Evolutionary conservation across 2,113 vertebrate genomes (phyloP).

Genomic region (Noctilio leporinus): DNA sequence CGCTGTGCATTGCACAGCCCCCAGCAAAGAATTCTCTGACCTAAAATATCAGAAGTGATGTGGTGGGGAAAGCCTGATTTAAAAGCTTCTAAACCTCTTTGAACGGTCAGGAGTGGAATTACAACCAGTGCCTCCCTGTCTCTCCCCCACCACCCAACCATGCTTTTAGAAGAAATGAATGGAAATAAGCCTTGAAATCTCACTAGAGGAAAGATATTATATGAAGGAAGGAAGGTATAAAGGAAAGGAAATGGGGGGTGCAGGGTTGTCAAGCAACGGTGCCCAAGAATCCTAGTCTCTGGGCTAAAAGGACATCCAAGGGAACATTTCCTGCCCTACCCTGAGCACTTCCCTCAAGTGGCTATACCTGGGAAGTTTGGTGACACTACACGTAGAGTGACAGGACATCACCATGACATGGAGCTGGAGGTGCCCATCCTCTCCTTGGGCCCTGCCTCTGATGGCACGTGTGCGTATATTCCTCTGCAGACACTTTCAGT

Average conservation of each 20-base stretch:
- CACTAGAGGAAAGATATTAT: not conserved
- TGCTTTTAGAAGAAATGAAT: not conserved
- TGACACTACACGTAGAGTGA: not conserved
- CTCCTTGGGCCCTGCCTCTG: not conserved
- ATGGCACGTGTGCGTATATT: not conserved
- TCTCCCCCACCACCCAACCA: not conserved
- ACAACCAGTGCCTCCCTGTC: not conserved
- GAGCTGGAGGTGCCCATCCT: not conserved
- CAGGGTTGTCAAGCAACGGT: not conserved
- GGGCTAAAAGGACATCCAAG: not conserved
- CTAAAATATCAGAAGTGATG: not conserved
- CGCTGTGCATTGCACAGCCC: not conserved
- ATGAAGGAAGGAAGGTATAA: not conserved
- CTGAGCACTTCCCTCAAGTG: not conserved
- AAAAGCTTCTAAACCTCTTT: not conserved
- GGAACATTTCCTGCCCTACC: not conserved
- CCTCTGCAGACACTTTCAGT: not conserved
- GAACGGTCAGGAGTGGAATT: not conserved
- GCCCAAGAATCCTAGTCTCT: not conserved
- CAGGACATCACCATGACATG: not conserved
- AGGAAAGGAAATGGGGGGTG: not conserved
- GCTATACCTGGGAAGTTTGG: not conserved
- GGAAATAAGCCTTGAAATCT: not conserved
- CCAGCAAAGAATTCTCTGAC: not conserved
- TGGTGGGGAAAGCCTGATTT: not conserved